phyloP scores from a whole-genome alignment of 2,888 invertebrate species.

The Salticus scenicus region DNA sequence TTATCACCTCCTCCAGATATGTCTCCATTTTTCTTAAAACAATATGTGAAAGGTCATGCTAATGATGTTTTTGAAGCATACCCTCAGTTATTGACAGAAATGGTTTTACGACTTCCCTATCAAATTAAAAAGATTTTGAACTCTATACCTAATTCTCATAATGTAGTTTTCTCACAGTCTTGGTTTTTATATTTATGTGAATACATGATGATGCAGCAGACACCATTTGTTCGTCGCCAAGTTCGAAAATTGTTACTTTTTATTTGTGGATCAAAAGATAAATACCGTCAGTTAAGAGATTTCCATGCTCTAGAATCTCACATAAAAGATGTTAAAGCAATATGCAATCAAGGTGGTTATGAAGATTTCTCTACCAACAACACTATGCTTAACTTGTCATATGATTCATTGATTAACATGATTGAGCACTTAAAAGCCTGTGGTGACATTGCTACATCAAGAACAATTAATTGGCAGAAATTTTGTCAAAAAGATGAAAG shows the following conservation, averaged over 20 bases:
- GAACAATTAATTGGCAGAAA: slow-evolving; percentile 96
- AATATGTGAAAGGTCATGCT: slow-evolving; percentile 93
- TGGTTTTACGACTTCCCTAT: slow-evolving; percentile 93
- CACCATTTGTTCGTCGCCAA: slow-evolving; percentile 90
- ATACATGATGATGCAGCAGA: slow-evolving; percentile 95
- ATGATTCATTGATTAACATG: slow-evolving; percentile 93
- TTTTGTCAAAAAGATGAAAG: slow-evolving; percentile 87
- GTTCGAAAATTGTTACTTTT: slow-evolving; percentile 90
- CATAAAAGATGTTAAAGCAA: slow-evolving; percentile 78
- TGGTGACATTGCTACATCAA: slow-evolving; percentile 91
- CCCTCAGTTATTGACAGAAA: slow-evolving; percentile 94
- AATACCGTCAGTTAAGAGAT: slow-evolving; percentile 94
- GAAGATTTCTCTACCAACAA: slow-evolving; percentile 58
- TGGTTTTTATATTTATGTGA: slow-evolving; percentile 91
- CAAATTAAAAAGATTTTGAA: slow-evolving; percentile 84
- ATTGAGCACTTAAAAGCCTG: slow-evolving; percentile 97
- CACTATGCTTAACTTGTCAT: slow-evolving; percentile 79
- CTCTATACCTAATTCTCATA: slow-evolving; percentile 57
- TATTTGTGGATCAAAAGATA: slow-evolving; percentile 95
- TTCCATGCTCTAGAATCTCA: slow-evolving; percentile 93
- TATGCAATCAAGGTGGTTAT: slow-evolving; percentile 75
- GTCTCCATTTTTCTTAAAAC: slow-evolving; percentile 88
- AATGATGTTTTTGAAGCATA: slow-evolving; percentile 95
- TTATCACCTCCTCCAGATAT: slow-evolving; percentile 89
- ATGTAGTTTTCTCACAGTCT: slow-evolving; percentile 79